A percentile compares a stretch with the other conserved stretches of the same genome.
phyloP scores from a whole-genome alignment of 2,888 invertebrate species.

The Steinernema carpocapsae region DNA sequence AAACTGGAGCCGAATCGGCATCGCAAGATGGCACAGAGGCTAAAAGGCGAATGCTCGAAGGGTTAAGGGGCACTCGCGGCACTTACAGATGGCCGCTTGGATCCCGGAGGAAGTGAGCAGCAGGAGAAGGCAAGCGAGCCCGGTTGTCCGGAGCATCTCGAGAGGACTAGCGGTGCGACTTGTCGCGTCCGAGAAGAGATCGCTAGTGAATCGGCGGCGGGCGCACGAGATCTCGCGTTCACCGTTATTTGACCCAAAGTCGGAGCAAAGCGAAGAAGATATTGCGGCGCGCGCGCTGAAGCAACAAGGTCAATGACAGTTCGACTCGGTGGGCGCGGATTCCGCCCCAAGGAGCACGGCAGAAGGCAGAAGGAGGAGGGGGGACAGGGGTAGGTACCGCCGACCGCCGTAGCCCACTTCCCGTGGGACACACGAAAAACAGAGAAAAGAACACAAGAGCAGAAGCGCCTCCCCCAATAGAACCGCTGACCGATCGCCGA shows the following conservation, averaged over 20 bases:
- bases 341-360: conserved; percentile 27
- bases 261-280: conserved; percentile 31
- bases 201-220: conserved; percentile 21
- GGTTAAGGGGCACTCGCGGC: not conserved
- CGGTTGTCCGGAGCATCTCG: conserved; percentile 16
- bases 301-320: conserved; percentile 35
- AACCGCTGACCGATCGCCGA: not conserved
- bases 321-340: conserved; percentile 21
- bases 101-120: conserved; percentile 6
- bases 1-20: conserved; percentile 58
- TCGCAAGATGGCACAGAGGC: conserved; percentile 49
- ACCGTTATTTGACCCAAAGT: conserved; percentile 30
- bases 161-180: conserved; percentile 6
- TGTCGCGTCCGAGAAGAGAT: conserved; percentile 14
- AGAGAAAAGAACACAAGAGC: not conserved
- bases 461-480: conserved; percentile 12
- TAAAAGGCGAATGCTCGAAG: not conserved
- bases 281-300: conserved; percentile 32
- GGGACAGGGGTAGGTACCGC: conserved; percentile 12
- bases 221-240: conserved; percentile 20
- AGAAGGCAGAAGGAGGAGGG: no score
- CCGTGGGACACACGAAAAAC: conserved; percentile 3
- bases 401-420: conserved; percentile 25
- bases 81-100: conserved; percentile 16
- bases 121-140: conserved; percentile 4